Percentiles rank a stretch among this genome's conserved stretches.
phyloP scores from a whole-genome alignment of 2,113 vertebrate genomes.

The Mustelus asterias region DNA sequence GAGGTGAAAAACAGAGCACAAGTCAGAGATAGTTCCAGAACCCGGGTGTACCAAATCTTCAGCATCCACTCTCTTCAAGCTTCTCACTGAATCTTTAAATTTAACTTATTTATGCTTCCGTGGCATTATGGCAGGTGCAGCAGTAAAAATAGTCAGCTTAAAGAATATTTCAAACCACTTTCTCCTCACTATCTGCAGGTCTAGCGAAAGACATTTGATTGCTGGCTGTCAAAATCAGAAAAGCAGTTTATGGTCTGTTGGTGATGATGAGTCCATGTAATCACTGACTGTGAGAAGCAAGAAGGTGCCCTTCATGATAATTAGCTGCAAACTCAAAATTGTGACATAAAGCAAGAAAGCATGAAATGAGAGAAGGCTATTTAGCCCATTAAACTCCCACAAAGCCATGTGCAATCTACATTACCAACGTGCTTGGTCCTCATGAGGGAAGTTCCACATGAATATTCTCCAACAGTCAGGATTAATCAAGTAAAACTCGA shows the following conservation, averaged over 20 bases:
- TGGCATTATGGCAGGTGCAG: background rate
- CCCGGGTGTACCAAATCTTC: background rate
- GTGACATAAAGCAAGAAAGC: conserved; percentile 15
- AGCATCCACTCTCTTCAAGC: background rate
- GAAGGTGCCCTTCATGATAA: conserved; percentile 3
- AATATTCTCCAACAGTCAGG: background rate
- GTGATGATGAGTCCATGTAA: background rate
- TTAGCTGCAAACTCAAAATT: background rate
- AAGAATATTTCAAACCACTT: background rate
- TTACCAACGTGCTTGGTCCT: background rate
- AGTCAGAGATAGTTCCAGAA: background rate
- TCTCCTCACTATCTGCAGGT: background rate
- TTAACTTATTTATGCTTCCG: background rate
- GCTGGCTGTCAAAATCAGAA: background rate
- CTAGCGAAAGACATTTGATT: background rate
- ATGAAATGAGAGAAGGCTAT: conserved; percentile 10
- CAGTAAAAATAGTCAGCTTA: background rate
- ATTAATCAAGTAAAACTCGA: background rate
- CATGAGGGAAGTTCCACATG: background rate
- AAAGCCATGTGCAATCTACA: background rate
- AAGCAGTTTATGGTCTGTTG: background rate
- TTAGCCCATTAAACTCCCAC: conserved; percentile 3
- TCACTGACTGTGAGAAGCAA: background rate
- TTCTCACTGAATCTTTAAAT: background rate
- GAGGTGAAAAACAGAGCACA: too few relatives aligned